phyloP scores from a whole-genome alignment of 2,113 vertebrate genomes.

The Peucedramus taeniatus region DNA sequence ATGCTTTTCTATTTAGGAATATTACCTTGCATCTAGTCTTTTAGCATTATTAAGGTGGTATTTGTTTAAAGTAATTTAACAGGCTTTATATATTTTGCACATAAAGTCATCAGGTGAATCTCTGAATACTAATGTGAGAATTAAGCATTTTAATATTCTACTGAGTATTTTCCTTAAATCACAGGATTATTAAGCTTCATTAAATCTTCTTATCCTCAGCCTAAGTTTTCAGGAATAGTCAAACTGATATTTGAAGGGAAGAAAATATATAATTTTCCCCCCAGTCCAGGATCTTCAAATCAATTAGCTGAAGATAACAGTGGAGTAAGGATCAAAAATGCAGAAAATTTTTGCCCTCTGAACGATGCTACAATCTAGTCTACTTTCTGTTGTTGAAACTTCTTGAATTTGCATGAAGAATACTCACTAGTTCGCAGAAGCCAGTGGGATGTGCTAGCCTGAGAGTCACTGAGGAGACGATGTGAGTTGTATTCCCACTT shows the following conservation, averaged over 20 bases:
- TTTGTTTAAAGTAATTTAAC: background rate
- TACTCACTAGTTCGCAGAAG: background rate
- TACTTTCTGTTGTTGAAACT: background rate
- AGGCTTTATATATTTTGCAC: background rate
- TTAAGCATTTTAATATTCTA: background rate
- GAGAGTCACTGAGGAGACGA: rapidly evolving
- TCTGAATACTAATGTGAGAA: background rate
- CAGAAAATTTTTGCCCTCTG: background rate
- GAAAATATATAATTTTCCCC: background rate
- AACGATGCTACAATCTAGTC: background rate
- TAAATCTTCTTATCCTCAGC: background rate
- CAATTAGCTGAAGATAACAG: background rate
- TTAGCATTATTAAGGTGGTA: background rate
- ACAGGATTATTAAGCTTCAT: background rate
- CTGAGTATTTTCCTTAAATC: background rate
- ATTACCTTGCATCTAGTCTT: background rate
- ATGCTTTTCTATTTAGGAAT: background rate
- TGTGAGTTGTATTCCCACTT: background rate
- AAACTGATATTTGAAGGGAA: background rate
- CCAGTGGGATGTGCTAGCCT: rapidly evolving
- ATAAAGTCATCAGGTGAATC: background rate
- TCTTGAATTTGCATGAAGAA: background rate
- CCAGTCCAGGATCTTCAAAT: background rate
- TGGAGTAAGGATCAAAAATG: background rate
- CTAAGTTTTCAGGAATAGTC: background rate